Evolutionary conservation across 2,113 vertebrate genomes (phyloP), one percentile per base, ranked within the genome.

Genomic region (Carassius gibelio): DNA sequence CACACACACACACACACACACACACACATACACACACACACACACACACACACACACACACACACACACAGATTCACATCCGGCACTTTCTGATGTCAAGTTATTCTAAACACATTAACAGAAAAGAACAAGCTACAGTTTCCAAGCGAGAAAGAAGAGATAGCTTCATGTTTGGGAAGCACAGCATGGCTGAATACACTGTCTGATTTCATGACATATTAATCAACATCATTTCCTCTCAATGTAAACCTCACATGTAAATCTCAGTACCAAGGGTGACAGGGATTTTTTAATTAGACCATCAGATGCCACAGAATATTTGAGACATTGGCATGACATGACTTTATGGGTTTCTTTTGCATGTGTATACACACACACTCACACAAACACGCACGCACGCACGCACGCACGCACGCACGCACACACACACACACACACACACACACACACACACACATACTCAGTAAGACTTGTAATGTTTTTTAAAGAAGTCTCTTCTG

Each of bases 1-100:
- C 64, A 71, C 82, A 8, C 45, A 42, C 45, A 84, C 74, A 72
- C 86, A 89, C 87, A 87, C 79, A 90, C 89, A 87, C 26, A 8
- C 45, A 42, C 45, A 84, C 74, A 72, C 86, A 89, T 86, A 87
- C 79, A 90, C 89, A 87, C 26, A 26, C 26, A 66, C 81, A n/a
- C 45, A n/a, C 45, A 84, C 74, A 72, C 86, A 89, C 87, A 87
- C 79, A 90, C 89, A 87, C n/a, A 8, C 45, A n/a, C 45, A 84
- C 74, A 72, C 86, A 89, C 87, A 87, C 79, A 90, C 89, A 87
- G 59, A 89, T 66, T 45, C 86, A 88, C 83, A 88, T 86, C 75
- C 23, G 23, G 75, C 85, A 86, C 81, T 81, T 86, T 84, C 81
- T 74, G 79, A 86, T 83, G 17, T 89, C 86, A 69, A 85, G 72